Conservation (phyloP, 2,888 invertebrate species). For the Troilus luridus region DNA sequence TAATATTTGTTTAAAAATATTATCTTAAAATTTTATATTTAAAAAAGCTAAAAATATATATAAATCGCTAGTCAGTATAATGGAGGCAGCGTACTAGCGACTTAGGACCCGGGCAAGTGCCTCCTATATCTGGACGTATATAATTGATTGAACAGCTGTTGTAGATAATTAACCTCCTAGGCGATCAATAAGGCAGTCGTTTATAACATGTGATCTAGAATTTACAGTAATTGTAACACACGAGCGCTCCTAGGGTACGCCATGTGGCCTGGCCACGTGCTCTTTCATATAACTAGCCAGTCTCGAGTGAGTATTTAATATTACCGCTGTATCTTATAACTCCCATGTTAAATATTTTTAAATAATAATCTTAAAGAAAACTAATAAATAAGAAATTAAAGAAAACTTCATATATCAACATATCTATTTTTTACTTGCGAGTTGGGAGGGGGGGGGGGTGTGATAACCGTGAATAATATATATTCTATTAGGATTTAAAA, state of each 20-base stretch:
- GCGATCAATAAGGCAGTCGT: constrained; percentile 8
- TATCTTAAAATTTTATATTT: no score
- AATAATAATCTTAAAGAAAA: no score
- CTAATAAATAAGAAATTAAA: no score
- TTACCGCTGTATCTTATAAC: no score
- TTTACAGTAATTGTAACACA: neutral
- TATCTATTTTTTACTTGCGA: no score
- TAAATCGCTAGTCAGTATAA: neutral
- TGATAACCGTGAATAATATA: no score
- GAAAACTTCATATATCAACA: no score
- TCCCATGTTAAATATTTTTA: no score
- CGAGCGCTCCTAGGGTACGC: neutral
- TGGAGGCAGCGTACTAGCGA: neutral
- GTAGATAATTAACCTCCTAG: neutral
- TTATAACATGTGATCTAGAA: neutral
- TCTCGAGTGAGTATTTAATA: neutral
- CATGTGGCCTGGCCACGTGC: constrained; percentile 1
- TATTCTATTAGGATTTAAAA: no score
- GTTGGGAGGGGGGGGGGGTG: no score
- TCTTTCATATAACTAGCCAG: neutral
- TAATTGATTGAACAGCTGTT: constrained; percentile 11
- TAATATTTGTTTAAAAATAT: no score
- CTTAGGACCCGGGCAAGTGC: neutral
- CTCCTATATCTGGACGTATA: neutral
- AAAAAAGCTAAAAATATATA: no score